Evolutionary conservation across 2,888 invertebrate species (phyloP).

Genomic region (Aethes cnicana): DNA sequence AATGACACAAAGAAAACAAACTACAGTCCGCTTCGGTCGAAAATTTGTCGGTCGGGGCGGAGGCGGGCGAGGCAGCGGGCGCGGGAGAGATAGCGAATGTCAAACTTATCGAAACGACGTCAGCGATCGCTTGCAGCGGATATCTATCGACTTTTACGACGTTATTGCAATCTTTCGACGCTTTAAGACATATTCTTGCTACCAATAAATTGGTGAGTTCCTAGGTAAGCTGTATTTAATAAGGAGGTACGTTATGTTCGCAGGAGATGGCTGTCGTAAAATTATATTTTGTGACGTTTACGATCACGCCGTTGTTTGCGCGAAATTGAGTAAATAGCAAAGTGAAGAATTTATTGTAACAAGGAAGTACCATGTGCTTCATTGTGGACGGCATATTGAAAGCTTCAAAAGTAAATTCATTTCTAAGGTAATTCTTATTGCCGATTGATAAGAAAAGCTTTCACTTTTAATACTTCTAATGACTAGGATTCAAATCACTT

Average conservation of each 20-base stretch:
- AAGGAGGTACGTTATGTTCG: conserved; percentile 26
- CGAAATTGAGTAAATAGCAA: conserved; percentile 23
- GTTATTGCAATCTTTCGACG: conserved; percentile 48
- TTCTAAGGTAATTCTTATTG: too few relatives aligned
- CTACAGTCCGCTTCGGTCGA: conserved; percentile 73
- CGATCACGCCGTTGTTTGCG: conserved; percentile 24
- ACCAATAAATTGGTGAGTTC: conserved; percentile 35
- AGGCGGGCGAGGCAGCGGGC: conserved; percentile 39
- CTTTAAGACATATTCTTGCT: conserved; percentile 39
- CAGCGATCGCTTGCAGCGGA: conserved; percentile 67
- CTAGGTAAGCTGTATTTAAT: conserved; percentile 27
- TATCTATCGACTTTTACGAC: conserved; percentile 57
- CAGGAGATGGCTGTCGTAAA: conserved; percentile 26
- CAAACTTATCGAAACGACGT: conserved; percentile 77
- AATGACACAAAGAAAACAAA: conserved; percentile 82
- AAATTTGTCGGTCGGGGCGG: conserved; percentile 66
- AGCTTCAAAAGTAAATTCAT: too few relatives aligned
- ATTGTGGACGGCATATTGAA: too few relatives aligned
- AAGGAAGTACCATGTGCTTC: background rate
- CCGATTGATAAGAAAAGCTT: too few relatives aligned
- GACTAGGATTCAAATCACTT: too few relatives aligned
- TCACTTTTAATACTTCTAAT: too few relatives aligned
- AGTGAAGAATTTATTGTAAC: background rate
- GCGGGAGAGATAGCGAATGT: conserved; percentile 57
- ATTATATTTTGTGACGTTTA: conserved; percentile 30